Conservation (phyloP, 2,113 vertebrate species). For the Isichthys henryi region DNA sequence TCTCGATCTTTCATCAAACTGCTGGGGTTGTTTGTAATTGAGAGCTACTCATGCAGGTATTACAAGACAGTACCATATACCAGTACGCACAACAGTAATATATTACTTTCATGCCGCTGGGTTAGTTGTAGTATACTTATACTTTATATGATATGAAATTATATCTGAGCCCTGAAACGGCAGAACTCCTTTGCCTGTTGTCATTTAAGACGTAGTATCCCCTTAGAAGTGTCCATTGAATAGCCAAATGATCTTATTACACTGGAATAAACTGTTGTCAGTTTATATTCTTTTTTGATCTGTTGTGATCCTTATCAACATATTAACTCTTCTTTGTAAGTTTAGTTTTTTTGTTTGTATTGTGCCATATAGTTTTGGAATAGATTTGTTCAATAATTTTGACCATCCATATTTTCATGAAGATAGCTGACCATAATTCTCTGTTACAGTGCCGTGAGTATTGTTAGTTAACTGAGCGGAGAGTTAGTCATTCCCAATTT, state of each 20-base stretch:
- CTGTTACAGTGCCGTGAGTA: neutral
- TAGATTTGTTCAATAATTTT: neutral
- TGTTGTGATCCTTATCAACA: neutral
- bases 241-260: neutral
- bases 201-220: neutral
- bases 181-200: neutral
- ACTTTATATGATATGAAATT: neutral
- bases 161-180: slow-evolving; percentile 2
- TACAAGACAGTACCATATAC: neutral
- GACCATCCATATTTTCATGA: neutral
- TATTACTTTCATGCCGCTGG: neutral
- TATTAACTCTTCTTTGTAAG: neutral
- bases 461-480: neutral
- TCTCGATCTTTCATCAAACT: neutral
- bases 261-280: neutral
- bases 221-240: neutral
- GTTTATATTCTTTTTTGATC: neutral
- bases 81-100: neutral
- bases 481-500: neutral
- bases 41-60: neutral
- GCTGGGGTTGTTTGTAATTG: neutral
- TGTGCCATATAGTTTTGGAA: neutral
- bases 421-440: neutral
- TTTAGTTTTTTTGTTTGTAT: neutral
- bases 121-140: neutral